Evolutionary conservation across 1,140 invertebrate species (phyloP).

Genomic region (Drosophila albomicans): DNA sequence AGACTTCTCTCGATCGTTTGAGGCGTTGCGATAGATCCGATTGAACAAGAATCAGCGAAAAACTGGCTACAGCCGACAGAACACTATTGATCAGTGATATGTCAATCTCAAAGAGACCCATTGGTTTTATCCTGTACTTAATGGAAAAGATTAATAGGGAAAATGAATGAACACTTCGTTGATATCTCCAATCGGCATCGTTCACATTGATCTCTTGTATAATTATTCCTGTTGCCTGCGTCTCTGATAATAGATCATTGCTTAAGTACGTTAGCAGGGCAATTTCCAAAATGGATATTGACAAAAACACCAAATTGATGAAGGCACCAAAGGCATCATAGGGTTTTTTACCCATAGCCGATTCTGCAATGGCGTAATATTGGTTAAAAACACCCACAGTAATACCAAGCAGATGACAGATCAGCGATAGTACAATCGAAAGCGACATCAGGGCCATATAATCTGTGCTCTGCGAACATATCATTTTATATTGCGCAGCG

Average conservation of each 20-base stretch:
- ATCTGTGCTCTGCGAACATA: slow-evolving; percentile 49
- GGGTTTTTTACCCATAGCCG: slow-evolving; percentile 53
- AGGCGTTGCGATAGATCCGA: slow-evolving; percentile 63
- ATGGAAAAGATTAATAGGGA: slow-evolving; percentile 51
- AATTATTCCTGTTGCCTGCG: slow-evolving; percentile 47
- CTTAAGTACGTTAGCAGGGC: slow-evolving; percentile 55
- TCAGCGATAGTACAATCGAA: slow-evolving; percentile 66
- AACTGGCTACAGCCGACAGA: slow-evolving; percentile 56
- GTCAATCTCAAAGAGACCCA: slow-evolving; percentile 69
- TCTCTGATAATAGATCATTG: slow-evolving; percentile 50
- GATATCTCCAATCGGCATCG: slow-evolving; percentile 64
- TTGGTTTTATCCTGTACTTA: slow-evolving; percentile 67
- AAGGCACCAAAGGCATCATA: slow-evolving; percentile 71
- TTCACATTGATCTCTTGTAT: slow-evolving; percentile 59
- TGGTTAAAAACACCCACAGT: slow-evolving; percentile 69
- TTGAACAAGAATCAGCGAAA: slow-evolving; percentile 64
- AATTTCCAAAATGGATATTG: slow-evolving; percentile 70
- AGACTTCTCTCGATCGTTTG: slow-evolving; percentile 21
- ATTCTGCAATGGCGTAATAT: slow-evolving; percentile 70
- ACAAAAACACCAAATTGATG: slow-evolving; percentile 68
- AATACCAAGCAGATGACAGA: slow-evolving; percentile 76
- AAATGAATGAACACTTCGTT: slow-evolving; percentile 60
- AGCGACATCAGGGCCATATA: slow-evolving; percentile 61
- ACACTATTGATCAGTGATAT: slow-evolving; percentile 59
- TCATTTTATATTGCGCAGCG: slow-evolving; percentile 46